Base-by-base conservation (phyloP, 2,888 invertebrate genomes). In the Sipunculus nudus region DNA sequence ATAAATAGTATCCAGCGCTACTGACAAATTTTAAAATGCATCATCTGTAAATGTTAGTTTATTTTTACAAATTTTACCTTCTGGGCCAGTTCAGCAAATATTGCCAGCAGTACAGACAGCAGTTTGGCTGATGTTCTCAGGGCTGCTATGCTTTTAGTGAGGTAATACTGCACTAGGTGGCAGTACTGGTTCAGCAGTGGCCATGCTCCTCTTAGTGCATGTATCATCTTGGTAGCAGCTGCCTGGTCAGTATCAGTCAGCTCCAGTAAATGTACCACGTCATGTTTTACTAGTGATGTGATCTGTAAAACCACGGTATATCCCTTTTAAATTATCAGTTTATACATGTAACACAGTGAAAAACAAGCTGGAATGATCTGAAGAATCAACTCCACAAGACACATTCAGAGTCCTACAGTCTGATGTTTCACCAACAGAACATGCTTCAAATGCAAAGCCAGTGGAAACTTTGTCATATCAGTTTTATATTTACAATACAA, bases 51-150 rank as follows among this genome's bases (percentile, higher is more conserved):
- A 49, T 49, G 31, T 49, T 2, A 29, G 32, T 29, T 31, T 29
- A 49, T 13, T 16, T 48, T n/a, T n/a, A n/a, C 6, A 6, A 19
- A 19, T 21, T 70, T 76, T 81, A 88, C 88, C 87, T 91, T 88
- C 86, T 92, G 40, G 16, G 91, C 89, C 31, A 97, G 86, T 73
- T 94, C 92, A 0, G 91, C 88, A 81, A 96, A 97, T 16, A 95
- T 89, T 63, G 90, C 91, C 54, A 94, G 82, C 57, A 96, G 86
- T 3, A 94, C 88, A 0, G 92, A 92, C 6, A 92, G 85, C 85
- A 96, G 89, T 85, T 96, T 96, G 70, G 91, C 89, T 0, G 91
- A 89, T 0, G 91, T 87, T 71, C 93, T 88, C 76, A 93, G 92
- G 0, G 90, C 88, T 0, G 90, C 89, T 2, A 94, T 87, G 78